Conservation (phyloP, 2,113 vertebrate genomes). For the Phycodurus eques region DNA sequence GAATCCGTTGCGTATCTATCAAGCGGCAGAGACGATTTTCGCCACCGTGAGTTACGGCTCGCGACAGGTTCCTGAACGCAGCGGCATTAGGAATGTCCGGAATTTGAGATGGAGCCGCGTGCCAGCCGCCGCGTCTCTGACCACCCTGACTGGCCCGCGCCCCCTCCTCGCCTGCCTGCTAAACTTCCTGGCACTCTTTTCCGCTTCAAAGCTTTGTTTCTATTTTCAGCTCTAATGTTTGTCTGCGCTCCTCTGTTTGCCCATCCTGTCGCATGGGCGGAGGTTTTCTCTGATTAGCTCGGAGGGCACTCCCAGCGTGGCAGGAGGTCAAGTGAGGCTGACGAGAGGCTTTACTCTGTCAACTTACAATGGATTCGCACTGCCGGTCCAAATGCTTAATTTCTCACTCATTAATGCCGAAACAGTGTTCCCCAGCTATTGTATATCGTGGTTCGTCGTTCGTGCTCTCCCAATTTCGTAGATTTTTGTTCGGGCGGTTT, state of each 20-base stretch:
- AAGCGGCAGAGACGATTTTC: background rate
- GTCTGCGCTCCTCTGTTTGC: background rate
- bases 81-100: background rate
- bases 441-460: too few species aligned
- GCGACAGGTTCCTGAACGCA: background rate
- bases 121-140: conserved; percentile 7
- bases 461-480: too few species aligned
- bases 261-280: background rate
- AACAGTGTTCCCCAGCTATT: too few species aligned
- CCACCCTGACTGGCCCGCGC: background rate
- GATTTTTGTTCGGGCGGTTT: too few species aligned
- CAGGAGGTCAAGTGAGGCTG: too few species aligned
- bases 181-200: conserved; percentile 6
- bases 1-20: conserved; percentile 2
- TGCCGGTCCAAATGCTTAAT: too few species aligned
- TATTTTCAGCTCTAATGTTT: conserved; percentile 3
- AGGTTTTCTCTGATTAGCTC: conserved; percentile 1
- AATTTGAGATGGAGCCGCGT: background rate
- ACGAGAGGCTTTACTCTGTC: too few species aligned
- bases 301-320: background rate
- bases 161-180: background rate
- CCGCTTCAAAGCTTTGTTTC: conserved; percentile 3
- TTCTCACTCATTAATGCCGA: too few species aligned
- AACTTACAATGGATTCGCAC: too few species aligned
- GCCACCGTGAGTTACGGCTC: conserved; percentile 1